Evolutionary conservation across 2,888 invertebrate genomes (phyloP).

Genomic region (Agrotis exclamationis): DNA sequence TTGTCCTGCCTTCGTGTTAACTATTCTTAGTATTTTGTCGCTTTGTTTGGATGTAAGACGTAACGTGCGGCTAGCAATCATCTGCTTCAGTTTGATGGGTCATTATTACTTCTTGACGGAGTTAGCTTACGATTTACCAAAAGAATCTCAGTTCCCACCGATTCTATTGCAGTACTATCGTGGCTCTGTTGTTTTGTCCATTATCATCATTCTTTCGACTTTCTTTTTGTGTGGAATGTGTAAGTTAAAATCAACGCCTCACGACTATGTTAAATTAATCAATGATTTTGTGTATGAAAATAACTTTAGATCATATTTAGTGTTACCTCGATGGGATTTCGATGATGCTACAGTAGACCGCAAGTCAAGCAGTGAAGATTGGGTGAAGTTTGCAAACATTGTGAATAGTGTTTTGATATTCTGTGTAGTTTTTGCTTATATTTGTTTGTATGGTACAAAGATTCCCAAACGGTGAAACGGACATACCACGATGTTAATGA

Average conservation of each 20-base stretch:
- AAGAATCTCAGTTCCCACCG: slow-evolving; percentile 59
- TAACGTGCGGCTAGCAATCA: slow-evolving; percentile 63
- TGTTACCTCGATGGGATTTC: slow-evolving; percentile 67
- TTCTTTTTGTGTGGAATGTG: slow-evolving; percentile 64
- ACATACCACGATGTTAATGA: neutral
- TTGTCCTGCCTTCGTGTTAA: slow-evolving; percentile 69
- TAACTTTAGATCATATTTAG: slow-evolving; percentile 56
- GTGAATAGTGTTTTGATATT: slow-evolving; percentile 65
- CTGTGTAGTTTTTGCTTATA: slow-evolving; percentile 62
- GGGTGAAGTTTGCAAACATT: slow-evolving; percentile 70
- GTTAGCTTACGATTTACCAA: slow-evolving; percentile 68
- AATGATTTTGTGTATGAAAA: slow-evolving; percentile 65
- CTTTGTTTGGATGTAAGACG: slow-evolving; percentile 68
- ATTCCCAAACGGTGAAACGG: slow-evolving; percentile 69
- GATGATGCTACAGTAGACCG: slow-evolving; percentile 27
- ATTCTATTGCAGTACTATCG: slow-evolving; percentile 71
- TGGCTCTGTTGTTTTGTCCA: slow-evolving; percentile 68
- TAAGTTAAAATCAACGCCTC: slow-evolving; percentile 49
- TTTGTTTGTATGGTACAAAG: slow-evolving; percentile 63
- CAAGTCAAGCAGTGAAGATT: slow-evolving; percentile 48
- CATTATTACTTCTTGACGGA: slow-evolving; percentile 69
- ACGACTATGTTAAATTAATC: slow-evolving; percentile 60
- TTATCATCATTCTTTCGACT: slow-evolving; percentile 62
- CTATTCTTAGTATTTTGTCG: slow-evolving; percentile 65
- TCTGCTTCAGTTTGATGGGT: slow-evolving; percentile 69